A percentile compares a stretch with the other conserved stretches of the same genome.
phyloP scores from a whole-genome alignment of 2,888 invertebrate genomes.

The Piscicola geometra region DNA sequence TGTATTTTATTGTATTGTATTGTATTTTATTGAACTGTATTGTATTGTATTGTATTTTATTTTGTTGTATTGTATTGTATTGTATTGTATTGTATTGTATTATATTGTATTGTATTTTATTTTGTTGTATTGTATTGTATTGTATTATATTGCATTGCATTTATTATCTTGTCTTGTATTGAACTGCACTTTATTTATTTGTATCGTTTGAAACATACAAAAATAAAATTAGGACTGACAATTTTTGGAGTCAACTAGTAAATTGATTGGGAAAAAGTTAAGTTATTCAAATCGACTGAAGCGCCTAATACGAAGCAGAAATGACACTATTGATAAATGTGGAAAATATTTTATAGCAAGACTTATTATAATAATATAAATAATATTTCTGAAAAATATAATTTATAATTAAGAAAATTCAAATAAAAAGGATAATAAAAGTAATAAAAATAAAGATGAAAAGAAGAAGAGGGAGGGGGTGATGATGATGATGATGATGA shows the following conservation, averaged over 20 bases:
- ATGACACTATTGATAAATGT: too few species aligned
- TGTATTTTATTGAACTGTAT: constrained; percentile 10
- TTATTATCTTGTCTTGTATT: background rate
- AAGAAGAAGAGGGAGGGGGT: too few species aligned
- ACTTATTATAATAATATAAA: background rate
- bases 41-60: constrained; percentile 1
- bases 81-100: constrained; percentile 14
- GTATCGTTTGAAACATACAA: too few species aligned
- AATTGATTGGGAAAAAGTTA: too few species aligned
- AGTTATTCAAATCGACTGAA: too few species aligned
- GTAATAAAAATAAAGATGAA: background rate
- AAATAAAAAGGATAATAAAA: background rate
- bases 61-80: constrained; percentile 11
- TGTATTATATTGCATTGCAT: constrained; percentile 17
- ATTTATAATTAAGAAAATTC: too few species aligned
- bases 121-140: constrained; percentile 12
- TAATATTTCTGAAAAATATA: background rate
- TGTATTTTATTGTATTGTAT: constrained; percentile 8
- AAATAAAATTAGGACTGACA: too few species aligned
- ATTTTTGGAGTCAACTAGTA: too few species aligned
- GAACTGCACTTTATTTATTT: background rate
- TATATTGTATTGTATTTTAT: background rate
- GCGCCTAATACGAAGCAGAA: too few species aligned
- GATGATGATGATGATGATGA: too few species aligned
- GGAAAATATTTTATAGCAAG: too few species aligned